phyloP scores from a whole-genome alignment of 1,140 invertebrate genomes.

The Lasioglossum albipes region DNA sequence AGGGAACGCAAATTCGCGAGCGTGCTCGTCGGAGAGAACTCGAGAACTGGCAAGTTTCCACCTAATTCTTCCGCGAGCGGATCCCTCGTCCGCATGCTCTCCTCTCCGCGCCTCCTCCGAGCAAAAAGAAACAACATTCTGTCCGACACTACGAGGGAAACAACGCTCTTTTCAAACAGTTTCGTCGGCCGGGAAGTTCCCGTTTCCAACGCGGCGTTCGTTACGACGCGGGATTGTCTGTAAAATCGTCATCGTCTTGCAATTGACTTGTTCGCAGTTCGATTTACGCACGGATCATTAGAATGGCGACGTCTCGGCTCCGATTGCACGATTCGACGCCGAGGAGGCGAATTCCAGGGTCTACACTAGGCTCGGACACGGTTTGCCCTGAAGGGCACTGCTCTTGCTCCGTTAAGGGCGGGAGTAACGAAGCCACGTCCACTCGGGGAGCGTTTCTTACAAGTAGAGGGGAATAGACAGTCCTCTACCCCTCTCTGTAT shows the following conservation, averaged over 20 bases:
- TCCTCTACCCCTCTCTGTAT: too few relatives aligned
- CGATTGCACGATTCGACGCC: too few relatives aligned
- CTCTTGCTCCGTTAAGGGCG: too few relatives aligned
- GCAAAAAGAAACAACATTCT: conserved; percentile 9
- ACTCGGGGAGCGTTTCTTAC: too few relatives aligned
- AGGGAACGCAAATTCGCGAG: conserved; percentile 15
- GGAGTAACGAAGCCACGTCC: too few relatives aligned
- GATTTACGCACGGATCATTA: too few relatives aligned
- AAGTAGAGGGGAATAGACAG: too few relatives aligned
- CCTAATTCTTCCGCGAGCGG: conserved; percentile 47
- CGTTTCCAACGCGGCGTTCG: not conserved
- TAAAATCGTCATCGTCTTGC: not conserved
- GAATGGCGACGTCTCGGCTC: too few relatives aligned
- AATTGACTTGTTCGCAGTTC: not conserved
- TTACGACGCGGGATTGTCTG: conserved; percentile 21
- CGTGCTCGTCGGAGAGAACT: conserved; percentile 29
- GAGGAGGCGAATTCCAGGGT: too few relatives aligned
- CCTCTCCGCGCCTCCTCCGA: not conserved
- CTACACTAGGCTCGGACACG: too few relatives aligned
- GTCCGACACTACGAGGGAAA: conserved; percentile 7
- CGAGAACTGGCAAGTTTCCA: conserved; percentile 42
- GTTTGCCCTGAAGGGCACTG: too few relatives aligned
- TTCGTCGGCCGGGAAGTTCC: conserved; percentile 1
- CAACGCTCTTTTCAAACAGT: conserved; percentile 57
- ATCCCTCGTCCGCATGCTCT: conserved; percentile 12